Conservation (phyloP, 2,797 vertebrate genomes). For the Myripristis jacobus region DNA sequence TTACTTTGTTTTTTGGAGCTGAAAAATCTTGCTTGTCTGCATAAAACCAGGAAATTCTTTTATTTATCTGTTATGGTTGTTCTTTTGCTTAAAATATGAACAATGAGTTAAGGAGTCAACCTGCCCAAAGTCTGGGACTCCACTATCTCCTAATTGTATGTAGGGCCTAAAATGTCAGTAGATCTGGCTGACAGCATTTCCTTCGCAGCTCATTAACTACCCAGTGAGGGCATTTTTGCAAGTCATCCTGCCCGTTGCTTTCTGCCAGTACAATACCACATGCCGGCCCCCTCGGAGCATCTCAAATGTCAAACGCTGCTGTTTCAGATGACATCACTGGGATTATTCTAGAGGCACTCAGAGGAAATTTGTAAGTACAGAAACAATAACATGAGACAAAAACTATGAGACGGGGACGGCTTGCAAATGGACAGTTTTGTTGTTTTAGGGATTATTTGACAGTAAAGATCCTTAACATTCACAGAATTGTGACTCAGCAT, state of each 20-base stretch:
- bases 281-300: slow-evolving; percentile 35
- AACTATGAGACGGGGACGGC: too few relatives aligned
- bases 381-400: background rate
- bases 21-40: slow-evolving; percentile 4
- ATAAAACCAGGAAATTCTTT: background rate
- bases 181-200: slow-evolving; percentile 5
- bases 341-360: slow-evolving; percentile 12
- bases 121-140: background rate
- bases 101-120: background rate
- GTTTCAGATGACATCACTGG: slow-evolving; percentile 48
- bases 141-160: slow-evolving; percentile 4
- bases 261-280: slow-evolving; percentile 43
- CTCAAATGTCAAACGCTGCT: slow-evolving; percentile 59
- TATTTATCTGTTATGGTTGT: background rate
- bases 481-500: background rate
- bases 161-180: background rate
- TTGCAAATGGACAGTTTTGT: too few relatives aligned
- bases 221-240: slow-evolving; percentile 55
- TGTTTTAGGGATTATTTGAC: too few relatives aligned
- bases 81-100: background rate
- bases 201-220: slow-evolving; percentile 13
- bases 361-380: slow-evolving; percentile 1
- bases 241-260: slow-evolving; percentile 53
- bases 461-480: background rate
- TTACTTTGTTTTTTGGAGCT: background rate